phyloP scores from a whole-genome alignment of 2,888 invertebrate genomes.

The Altica lythri region DNA sequence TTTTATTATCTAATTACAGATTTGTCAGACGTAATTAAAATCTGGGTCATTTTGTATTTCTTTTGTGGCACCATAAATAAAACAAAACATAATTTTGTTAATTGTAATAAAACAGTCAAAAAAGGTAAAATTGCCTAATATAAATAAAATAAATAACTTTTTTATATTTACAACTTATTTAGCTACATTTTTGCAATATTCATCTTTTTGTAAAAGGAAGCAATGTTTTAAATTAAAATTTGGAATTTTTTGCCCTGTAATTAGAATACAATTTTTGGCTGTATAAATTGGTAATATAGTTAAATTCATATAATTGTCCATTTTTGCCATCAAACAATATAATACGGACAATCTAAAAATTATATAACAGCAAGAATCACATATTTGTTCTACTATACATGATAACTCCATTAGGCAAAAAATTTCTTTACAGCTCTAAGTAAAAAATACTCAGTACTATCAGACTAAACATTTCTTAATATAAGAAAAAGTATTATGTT shows the following conservation, averaged over 20 bases:
- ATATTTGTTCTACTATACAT: not conserved
- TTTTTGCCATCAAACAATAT: too few species aligned
- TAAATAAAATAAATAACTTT: slow-evolving; percentile 14
- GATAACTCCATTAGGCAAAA: slow-evolving; percentile 4
- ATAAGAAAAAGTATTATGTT: slow-evolving; percentile 3
- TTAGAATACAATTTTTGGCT: too few species aligned
- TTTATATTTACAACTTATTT: slow-evolving; percentile 9
- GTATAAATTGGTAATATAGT: too few species aligned
- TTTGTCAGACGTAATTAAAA: too few species aligned
- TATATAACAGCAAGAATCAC: slow-evolving; percentile 1
- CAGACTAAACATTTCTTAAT: slow-evolving; percentile 17
- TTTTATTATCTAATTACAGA: too few species aligned
- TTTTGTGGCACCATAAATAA: slow-evolving; percentile 13
- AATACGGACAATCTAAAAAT: slow-evolving; percentile 1
- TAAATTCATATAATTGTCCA: too few species aligned
- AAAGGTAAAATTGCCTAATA: slow-evolving; percentile 11
- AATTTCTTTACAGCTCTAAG: slow-evolving; percentile 14
- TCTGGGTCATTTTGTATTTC: too few species aligned
- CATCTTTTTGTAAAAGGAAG: not conserved
- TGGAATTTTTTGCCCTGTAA: not conserved
- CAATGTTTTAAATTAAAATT: slow-evolving; percentile 1
- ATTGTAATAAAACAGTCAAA: slow-evolving; percentile 12
- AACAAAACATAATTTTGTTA: slow-evolving; percentile 6
- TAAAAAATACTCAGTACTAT: slow-evolving; percentile 13
- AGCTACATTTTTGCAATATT: slow-evolving; percentile 6